These are phyloP conservation scores for Dasypus novemcinctus DNA, from an alignment of 2,113 vertebrate species.

Conservation along the genomic window DNA sequence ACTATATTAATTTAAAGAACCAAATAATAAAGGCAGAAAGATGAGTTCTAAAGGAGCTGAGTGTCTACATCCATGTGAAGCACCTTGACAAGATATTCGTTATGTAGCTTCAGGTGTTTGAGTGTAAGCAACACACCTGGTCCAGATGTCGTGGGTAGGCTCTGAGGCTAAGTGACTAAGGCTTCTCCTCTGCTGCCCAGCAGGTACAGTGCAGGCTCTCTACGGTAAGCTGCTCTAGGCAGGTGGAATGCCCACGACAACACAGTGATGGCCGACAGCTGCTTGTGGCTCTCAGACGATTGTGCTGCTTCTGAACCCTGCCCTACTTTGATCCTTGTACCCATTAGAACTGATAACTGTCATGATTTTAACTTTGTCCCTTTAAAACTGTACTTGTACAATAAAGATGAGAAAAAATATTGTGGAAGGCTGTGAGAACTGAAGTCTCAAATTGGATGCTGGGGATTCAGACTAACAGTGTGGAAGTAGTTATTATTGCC, in stretches of 20 bases:
- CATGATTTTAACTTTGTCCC: conserved; percentile 52
- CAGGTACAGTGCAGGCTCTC: conserved; percentile 89
- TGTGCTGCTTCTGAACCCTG: conserved; percentile 77
- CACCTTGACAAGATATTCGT: conserved; percentile 94
- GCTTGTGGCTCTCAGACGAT: conserved; percentile 79
- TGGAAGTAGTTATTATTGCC: neutral
- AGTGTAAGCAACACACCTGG: conserved; percentile 90
- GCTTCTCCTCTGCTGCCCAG: conserved; percentile 92
- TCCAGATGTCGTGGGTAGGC: conserved; percentile 93
- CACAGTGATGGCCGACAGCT: conserved; percentile 86
- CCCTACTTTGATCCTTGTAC: conserved; percentile 79
- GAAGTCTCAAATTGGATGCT: conserved; percentile 22
- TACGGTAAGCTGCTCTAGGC: conserved; percentile 90
- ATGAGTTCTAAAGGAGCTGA: conserved; percentile 90
- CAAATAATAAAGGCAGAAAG: conserved; percentile 91
- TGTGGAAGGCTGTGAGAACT: neutral
- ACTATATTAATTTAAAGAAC: conserved; percentile 89
- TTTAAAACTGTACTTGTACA: conserved; percentile 69
- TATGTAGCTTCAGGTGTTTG: conserved; percentile 94
- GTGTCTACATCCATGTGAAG: conserved; percentile 93
- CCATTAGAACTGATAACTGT: conserved; percentile 70
- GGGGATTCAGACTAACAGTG: neutral
- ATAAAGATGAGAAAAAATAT: conserved; percentile 53
- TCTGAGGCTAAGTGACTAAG: conserved; percentile 94
- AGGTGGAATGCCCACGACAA: conserved; percentile 87